phyloP scores from a whole-genome alignment of 92 coral and sea anemone genomes.

The Desmophyllum pertusum region DNA sequence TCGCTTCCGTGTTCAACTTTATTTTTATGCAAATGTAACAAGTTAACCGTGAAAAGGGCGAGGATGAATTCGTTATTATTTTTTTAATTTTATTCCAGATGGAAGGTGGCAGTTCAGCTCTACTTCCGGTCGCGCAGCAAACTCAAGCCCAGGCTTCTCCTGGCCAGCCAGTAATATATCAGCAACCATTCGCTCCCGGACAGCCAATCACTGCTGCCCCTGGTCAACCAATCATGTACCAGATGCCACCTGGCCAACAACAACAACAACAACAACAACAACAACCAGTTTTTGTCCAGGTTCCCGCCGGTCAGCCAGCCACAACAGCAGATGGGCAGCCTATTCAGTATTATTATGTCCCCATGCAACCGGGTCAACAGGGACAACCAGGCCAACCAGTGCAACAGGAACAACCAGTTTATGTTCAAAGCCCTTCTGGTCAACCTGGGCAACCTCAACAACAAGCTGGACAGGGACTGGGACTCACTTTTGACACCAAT shows the following conservation, averaged over 20 bases:
- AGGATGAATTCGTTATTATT: too few relatives aligned
- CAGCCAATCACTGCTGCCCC: conserved; percentile 10
- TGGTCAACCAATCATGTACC: conserved; percentile 46
- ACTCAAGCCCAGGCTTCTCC: conserved; percentile 14
- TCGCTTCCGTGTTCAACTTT: too few relatives aligned
- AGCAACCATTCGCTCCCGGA: not conserved
- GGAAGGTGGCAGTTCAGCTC: conserved; percentile 34
- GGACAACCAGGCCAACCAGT: conserved; percentile 14
- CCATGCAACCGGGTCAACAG: not conserved
- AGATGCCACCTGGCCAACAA: conserved; percentile 29
- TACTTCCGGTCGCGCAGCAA: conserved; percentile 26
- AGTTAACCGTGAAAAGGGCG: too few relatives aligned
- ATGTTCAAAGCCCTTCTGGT: not conserved
- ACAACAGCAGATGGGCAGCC: conserved; percentile 39
- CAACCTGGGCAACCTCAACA: conserved; percentile 18
- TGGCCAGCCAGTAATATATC: not conserved
- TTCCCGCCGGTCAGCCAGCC: conserved; percentile 28
- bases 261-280: conserved; percentile 27
- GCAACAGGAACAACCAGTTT: conserved; percentile 5
- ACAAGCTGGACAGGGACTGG: not conserved
- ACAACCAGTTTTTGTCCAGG: conserved; percentile 38
- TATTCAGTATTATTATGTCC: conserved; percentile 38
- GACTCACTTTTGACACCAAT: not conserved
- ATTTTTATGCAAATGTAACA: too few relatives aligned
- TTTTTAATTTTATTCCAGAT: conserved; percentile 5